Conservation (phyloP, 2,888 invertebrate genomes). For the Yponomeuta cagnagella region DNA sequence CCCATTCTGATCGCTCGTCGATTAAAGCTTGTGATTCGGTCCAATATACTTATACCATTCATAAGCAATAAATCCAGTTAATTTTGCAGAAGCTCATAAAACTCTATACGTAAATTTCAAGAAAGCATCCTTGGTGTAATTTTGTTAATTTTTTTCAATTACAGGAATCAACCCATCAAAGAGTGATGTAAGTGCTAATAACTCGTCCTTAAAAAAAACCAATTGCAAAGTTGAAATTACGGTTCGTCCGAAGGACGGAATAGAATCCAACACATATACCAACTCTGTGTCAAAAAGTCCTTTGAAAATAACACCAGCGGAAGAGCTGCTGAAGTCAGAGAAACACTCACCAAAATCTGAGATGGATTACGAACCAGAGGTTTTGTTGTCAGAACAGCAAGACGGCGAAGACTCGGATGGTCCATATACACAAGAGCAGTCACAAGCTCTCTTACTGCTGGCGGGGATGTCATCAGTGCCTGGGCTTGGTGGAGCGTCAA, state of each 20-base stretch:
- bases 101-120: too few relatives aligned
- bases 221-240: constrained; percentile 38
- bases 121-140: neutral
- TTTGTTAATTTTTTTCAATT: constrained; percentile 23
- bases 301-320: constrained; percentile 39
- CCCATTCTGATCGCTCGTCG: too few relatives aligned
- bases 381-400: constrained; percentile 64
- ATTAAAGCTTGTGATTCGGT: too few relatives aligned
- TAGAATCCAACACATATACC: constrained; percentile 41
- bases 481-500: constrained; percentile 51
- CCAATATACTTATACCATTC: too few relatives aligned
- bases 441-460: constrained; percentile 53
- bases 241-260: constrained; percentile 47
- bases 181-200: constrained; percentile 52
- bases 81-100: too few relatives aligned
- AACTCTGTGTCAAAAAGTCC: constrained; percentile 53
- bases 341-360: constrained; percentile 66
- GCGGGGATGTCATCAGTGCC: constrained; percentile 61
- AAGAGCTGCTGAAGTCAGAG: constrained; percentile 62
- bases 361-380: constrained; percentile 66
- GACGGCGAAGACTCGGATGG: constrained; percentile 55
- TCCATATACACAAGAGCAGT: constrained; percentile 52
- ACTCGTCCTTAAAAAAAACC: constrained; percentile 46
- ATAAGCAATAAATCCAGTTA: too few relatives aligned
- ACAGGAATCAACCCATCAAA: constrained; percentile 68